These are phyloP conservation scores for Latrodectus geometricus DNA, from an alignment of 1,140 invertebrate genomes.

Conservation along the genomic window DNA sequence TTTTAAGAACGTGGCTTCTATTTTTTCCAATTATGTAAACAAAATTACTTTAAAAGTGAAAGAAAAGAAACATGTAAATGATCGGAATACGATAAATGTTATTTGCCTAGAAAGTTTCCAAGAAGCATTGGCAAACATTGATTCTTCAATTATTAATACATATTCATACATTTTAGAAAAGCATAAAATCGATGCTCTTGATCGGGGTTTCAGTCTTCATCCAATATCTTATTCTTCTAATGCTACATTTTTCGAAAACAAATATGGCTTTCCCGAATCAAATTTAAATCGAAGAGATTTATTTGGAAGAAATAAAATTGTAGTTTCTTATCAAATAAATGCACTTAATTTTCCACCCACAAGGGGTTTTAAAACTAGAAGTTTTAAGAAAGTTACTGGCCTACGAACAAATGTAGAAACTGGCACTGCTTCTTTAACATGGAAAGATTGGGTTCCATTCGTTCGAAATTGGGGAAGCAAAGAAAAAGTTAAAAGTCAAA, in stretches of 20 bases:
- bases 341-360: background rate
- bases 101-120: constrained; percentile 35
- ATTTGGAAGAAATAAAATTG: background rate
- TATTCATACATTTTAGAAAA: constrained; percentile 19
- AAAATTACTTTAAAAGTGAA: constrained; percentile 34
- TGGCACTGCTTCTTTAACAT: background rate
- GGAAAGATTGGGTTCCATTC: constrained; percentile 16
- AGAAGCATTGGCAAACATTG: constrained; percentile 16
- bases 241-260: constrained; percentile 48
- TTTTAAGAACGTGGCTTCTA: constrained; percentile 39
- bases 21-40: constrained; percentile 48
- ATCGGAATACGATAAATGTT: background rate
- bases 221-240: constrained; percentile 32
- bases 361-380: constrained; percentile 53
- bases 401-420: constrained; percentile 19
- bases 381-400: constrained; percentile 27
- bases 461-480: constrained; percentile 36
- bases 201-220: background rate
- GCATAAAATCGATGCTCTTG: background rate
- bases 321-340: constrained; percentile 15
- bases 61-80: background rate
- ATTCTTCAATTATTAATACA: constrained; percentile 15
- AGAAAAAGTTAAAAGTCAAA: constrained; percentile 54
- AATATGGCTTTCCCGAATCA: constrained; percentile 47
- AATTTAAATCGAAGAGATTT: constrained; percentile 17